Evolutionary conservation across 1,140 invertebrate species (phyloP), one percentile per base, ranked within the genome.

Genomic region (Anadara kagoshimensis): DNA sequence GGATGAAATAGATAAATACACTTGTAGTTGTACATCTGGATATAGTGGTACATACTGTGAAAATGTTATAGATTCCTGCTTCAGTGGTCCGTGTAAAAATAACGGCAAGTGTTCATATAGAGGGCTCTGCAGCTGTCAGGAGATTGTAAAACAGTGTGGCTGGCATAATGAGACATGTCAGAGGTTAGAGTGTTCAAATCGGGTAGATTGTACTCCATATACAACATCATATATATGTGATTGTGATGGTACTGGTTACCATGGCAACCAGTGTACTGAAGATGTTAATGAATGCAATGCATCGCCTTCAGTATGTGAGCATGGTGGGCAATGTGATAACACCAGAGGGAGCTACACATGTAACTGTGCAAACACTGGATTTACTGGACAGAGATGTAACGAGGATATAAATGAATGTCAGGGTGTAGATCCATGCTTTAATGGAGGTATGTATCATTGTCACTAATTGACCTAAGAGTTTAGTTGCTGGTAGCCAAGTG

Each of bases 1-100:
- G 41, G 73, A 76, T 54, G n/a, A 58, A n/a, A 26, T 76, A 1
- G 67, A 69, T 20, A 36, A 57, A 18, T 79, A 77, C 63, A 51
- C 47, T 14, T 79, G 78, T 66, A 20, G 64, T 11, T 77, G 74
- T 49, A 78, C 79, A 57, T 45, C 63, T 16, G 82, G 79, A 14
- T 41, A 16, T 43, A 1, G n/a, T 80, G 82, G 58, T 51, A 26
- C 0, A 2, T 69, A 69, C 14, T 98, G 96, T 89, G 94, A 95
- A 44, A 57, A 54, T 59, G 63, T 76, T 0, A 75, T 81, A 59
- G 70, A 78, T 51, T 80, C 77, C 68, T 71, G 36, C 41, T 54
- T 56, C 41, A 41, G 43, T 29, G 70, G 62, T 16, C 75, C 78
- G 5, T 84, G 83, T 74, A 45, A 71, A 18, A 80, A 83, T 65